Evolutionary conservation across 2,797 vertebrate genomes (phyloP), one percentile per base, ranked within the genome.

Genomic region (Paedocypris micromegethes): DNA sequence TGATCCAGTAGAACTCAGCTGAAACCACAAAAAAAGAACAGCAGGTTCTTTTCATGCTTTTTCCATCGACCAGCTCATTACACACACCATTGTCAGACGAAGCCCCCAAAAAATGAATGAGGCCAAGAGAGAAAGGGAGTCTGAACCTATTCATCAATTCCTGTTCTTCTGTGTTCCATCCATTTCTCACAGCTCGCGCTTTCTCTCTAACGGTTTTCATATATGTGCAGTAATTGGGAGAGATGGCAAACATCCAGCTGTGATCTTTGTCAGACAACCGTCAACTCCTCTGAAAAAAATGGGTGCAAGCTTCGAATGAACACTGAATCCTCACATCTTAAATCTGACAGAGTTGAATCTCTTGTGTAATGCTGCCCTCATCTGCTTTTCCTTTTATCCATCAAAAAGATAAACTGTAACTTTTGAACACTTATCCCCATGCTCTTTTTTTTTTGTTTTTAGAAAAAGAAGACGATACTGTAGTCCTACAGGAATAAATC

Each of bases 21-120:
- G 57, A 55, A 69, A n/a, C 40, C 37, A 57, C 8, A 64, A 64
- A 69, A 59, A 41, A 69, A 48, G 50, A 74, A 65, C 61, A 60
- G 61, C 61, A n/a, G 48, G 49, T 59, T 51, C 7, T 46, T 44
- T 43, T 45, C 45, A 8, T 9, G 8, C 61, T 55, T 51, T 44
- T 64, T 44, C 51, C 41, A 7, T 46, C 51, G 38, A 51, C 61
- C 8, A 4, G 23, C 46, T 9, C 43, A 62, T 52, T 62, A 56
- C 48, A 64, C 49, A 51, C n/a, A 69, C 8, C 51, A 46, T 56
- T 49, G 23, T 41, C 50, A 37, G 37, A 51, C 47, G 60, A 63
- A 45, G 53, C 5, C 40, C 52, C 43, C 64, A 64, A 42, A 47
- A 9, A 40, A 62, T 43, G 43, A 58, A 41, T 5, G 3, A 52